A percentile compares a stretch with the other conserved stretches of the same genome.
Conservation (phyloP, 92 coral and sea anemone genomes). For the Phymanthus crucifer region DNA sequence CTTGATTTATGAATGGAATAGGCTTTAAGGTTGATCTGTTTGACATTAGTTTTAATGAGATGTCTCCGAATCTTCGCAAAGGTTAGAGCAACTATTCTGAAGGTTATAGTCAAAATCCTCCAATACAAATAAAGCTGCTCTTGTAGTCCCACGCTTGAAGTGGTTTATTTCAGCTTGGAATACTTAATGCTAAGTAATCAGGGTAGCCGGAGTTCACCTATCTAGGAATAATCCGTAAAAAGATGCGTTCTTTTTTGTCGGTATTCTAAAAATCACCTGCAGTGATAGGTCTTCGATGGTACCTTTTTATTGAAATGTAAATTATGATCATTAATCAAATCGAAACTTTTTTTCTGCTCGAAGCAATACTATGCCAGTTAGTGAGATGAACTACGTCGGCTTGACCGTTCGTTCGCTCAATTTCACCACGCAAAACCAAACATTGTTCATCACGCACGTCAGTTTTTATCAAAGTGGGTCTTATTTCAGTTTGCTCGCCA, state of each 20-base stretch:
- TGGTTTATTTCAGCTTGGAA: background rate
- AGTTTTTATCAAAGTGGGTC: background rate
- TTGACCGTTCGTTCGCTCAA: background rate
- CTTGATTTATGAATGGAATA: background rate
- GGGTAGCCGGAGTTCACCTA: background rate
- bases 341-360: background rate
- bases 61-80: background rate
- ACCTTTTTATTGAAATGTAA: background rate
- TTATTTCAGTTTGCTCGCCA: background rate
- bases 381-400: background rate
- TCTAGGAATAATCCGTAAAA: background rate
- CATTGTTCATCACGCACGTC: background rate
- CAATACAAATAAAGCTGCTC: background rate
- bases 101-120: background rate
- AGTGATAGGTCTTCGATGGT: background rate
- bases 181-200: constrained; percentile 1
- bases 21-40: background rate
- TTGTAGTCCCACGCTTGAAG: background rate
- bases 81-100: background rate
- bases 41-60: constrained; percentile 3
- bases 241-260: background rate
- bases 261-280: background rate
- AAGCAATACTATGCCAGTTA: background rate
- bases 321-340: background rate
- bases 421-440: constrained; percentile 7